Evolutionary conservation across 2,113 vertebrate species (phyloP).

Genomic region (pig (Sus scrofa)): T2T-Sscrofa CM000824.6:205358501-205359000

Average conservation of each 20-base stretch:
- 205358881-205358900: neutral
- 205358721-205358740: neutral
- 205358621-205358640: neutral
- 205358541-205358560: neutral
- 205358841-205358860: neutral
- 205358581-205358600: neutral
- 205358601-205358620: neutral
- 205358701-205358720: neutral
- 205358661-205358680: neutral
- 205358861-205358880: neutral
- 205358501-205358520: neutral
- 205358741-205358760: neutral
- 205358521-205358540: too few species aligned
- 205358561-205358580: neutral
- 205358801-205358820: neutral
- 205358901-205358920: neutral
- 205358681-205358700: neutral
- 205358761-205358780: neutral
- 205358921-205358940: neutral
- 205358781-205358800: neutral
- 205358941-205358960: neutral
- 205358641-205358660: conserved; percentile 3
- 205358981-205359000: neutral
- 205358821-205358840: neutral
- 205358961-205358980: neutral